Conservation (phyloP, 1,140 invertebrate genomes). For the Aphis craccivora region DNA sequence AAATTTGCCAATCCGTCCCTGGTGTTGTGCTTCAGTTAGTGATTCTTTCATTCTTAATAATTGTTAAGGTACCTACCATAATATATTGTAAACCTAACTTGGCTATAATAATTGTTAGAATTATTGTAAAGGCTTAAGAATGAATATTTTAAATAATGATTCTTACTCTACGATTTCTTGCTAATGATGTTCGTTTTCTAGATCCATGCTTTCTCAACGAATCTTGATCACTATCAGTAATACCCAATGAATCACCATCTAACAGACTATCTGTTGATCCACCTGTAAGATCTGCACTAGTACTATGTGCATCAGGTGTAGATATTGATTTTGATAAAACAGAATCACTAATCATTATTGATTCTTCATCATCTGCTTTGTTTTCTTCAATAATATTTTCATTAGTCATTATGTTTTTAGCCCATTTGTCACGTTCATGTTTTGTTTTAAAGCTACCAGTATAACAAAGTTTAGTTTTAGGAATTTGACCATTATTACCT, state of each 20-base stretch:
- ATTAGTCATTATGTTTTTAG: conserved; percentile 59
- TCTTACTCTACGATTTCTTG: conserved; percentile 51
- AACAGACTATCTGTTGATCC: conserved; percentile 61
- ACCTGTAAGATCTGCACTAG: conserved; percentile 56
- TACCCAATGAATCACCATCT: conserved; percentile 59
- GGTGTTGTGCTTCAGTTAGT: neutral
- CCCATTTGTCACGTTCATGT: conserved; percentile 61
- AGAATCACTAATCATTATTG: conserved; percentile 52
- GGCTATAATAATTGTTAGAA: neutral
- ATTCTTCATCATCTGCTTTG: conserved; percentile 54
- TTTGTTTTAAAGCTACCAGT: conserved; percentile 64
- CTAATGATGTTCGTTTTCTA: conserved; percentile 50
- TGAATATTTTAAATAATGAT: conserved; percentile 8
- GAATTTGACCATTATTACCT: conserved; percentile 8
- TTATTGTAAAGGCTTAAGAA: neutral
- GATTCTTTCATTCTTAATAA: neutral
- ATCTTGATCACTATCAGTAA: conserved; percentile 53
- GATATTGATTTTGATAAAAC: conserved; percentile 53
- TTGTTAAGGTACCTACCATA: neutral
- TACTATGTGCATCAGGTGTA: conserved; percentile 51
- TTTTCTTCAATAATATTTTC: conserved; percentile 52
- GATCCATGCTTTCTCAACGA: conserved; percentile 50
- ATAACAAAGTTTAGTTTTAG: conserved; percentile 62
- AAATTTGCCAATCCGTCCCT: too few species aligned
- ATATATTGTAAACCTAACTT: neutral